These are phyloP conservation scores for Cephus pygmeus DNA, from an alignment of 2,888 invertebrate genomes.

Conservation along the genomic window DNA sequence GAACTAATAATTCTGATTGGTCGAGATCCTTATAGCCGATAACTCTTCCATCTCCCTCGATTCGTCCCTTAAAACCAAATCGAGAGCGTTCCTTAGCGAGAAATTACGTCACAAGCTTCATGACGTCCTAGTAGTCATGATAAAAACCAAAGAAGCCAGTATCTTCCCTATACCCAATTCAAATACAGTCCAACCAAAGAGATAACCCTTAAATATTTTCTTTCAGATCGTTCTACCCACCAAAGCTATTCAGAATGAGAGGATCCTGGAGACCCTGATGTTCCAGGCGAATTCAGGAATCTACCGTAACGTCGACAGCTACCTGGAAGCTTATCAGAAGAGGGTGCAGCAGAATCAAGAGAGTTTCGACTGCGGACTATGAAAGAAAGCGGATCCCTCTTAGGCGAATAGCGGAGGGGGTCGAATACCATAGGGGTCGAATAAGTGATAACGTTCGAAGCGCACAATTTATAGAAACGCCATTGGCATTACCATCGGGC, in stretches of 20 bases:
- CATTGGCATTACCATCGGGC: not conserved
- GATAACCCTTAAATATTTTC: not conserved
- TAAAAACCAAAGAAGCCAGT: too few relatives aligned
- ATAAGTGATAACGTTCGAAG: not conserved
- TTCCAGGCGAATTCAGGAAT: conserved; percentile 93
- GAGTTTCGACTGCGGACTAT: conserved; percentile 83
- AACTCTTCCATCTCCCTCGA: too few relatives aligned
- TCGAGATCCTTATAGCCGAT: too few relatives aligned
- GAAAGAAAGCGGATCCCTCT: conserved; percentile 46
- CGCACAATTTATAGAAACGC: not conserved
- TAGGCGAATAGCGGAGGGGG: not conserved
- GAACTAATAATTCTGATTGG: too few relatives aligned
- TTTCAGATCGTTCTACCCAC: conserved; percentile 85
- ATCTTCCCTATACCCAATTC: too few relatives aligned
- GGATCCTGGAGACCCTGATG: conserved; percentile 91
- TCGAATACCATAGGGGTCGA: not conserved
- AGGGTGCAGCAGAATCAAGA: conserved; percentile 89
- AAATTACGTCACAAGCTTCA: too few relatives aligned
- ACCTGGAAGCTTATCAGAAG: conserved; percentile 88
- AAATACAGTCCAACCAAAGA: not conserved
- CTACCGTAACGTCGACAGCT: conserved; percentile 90
- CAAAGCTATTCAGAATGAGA: conserved; percentile 92
- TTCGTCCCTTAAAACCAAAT: too few relatives aligned
- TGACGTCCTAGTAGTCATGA: too few relatives aligned
- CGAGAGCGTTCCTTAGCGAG: too few relatives aligned